Evolutionary conservation across 2,113 vertebrate species (phyloP).

Genomic region (Dinomys branickii): DNA sequence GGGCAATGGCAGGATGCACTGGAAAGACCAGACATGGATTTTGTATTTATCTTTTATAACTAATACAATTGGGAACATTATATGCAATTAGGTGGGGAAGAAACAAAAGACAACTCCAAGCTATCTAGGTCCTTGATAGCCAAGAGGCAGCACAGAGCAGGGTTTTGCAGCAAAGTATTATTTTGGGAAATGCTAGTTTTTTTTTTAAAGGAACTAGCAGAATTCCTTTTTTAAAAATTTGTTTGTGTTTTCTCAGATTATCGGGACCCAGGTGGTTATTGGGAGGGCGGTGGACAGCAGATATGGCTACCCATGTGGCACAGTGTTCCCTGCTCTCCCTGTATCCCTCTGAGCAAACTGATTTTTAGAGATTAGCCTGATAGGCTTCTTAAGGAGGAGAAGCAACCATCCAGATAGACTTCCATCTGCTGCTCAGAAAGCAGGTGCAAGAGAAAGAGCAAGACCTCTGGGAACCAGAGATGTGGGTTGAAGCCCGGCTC

Average conservation of each 20-base stretch:
- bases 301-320: not conserved
- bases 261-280: not conserved
- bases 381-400: not conserved
- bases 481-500: not conserved
- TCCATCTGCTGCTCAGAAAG: not conserved
- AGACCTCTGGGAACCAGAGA: not conserved
- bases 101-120: not conserved
- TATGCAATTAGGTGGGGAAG: not conserved
- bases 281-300: not conserved
- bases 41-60: slow-evolving; percentile 26
- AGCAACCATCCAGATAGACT: not conserved
- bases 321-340: not conserved
- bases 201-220: not conserved
- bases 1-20: slow-evolving; percentile 6
- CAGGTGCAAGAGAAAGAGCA: not conserved
- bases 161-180: slow-evolving; percentile 1
- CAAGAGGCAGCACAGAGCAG: not conserved
- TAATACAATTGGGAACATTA: not conserved
- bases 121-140: not conserved
- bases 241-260: not conserved
- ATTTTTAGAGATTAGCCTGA: not conserved
- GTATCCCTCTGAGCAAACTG: not conserved
- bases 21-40: not conserved
- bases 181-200: slow-evolving; percentile 26
- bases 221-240: not conserved